These are phyloP conservation scores for Linnaemya tessellans DNA, from an alignment of 2,888 invertebrate genomes.

Conservation along the genomic window DNA sequence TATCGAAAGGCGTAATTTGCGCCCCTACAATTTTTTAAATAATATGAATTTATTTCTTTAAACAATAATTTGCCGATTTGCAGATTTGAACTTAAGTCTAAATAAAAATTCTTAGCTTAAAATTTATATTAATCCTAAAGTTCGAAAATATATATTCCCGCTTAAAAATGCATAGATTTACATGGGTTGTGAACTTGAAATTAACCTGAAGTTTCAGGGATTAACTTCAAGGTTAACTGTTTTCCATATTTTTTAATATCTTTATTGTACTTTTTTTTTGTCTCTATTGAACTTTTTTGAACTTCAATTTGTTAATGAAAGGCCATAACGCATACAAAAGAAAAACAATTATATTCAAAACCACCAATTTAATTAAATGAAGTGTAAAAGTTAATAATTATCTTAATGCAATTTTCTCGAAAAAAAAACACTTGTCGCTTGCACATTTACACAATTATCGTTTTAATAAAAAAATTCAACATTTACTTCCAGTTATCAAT, in stretches of 20 bases:
- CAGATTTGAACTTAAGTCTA: too few relatives aligned
- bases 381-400: neutral
- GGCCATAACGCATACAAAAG: neutral
- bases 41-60: too few relatives aligned
- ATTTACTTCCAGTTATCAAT: neutral
- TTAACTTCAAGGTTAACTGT: neutral
- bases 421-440: constrained; percentile 17
- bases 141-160: too few relatives aligned
- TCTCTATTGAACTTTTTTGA: neutral
- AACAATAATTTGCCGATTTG: too few relatives aligned
- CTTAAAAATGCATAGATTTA: too few relatives aligned
- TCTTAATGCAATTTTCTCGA: neutral
- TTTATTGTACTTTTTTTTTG: neutral
- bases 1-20: too few relatives aligned
- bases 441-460: neutral
- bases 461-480: neutral
- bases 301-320: neutral
- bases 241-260: neutral
- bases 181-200: neutral
- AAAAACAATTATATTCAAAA: neutral
- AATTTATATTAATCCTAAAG: too few relatives aligned
- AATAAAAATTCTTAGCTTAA: too few relatives aligned
- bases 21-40: too few relatives aligned
- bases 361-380: neutral
- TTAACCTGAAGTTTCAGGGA: neutral